Percentiles rank a stretch among this genome's conserved stretches.
Evolutionary conservation across 2,797 vertebrate genomes (phyloP).

Genomic region (Myripristis jacobus): DNA sequence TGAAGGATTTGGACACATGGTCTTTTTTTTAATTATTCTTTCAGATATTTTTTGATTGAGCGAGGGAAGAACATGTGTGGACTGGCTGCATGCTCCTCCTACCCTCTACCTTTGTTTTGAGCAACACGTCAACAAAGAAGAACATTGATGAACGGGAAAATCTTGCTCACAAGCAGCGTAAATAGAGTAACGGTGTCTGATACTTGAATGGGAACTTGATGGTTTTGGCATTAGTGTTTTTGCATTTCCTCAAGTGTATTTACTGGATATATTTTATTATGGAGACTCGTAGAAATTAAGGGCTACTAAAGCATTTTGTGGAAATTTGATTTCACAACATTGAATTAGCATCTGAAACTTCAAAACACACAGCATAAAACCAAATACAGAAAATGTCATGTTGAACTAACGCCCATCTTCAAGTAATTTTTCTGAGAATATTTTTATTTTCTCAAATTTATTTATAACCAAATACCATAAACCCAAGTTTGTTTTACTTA

Average conservation of each 20-base stretch:
- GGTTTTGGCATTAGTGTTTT: background rate
- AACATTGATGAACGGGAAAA: background rate
- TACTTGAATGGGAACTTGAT: background rate
- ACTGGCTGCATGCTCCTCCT: slow-evolving; percentile 89
- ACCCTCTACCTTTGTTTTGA: slow-evolving; percentile 84
- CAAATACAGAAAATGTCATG: background rate
- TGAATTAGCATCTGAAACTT: background rate
- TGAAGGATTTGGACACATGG: background rate
- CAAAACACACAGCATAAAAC: background rate
- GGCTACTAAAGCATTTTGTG: background rate
- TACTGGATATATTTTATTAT: background rate
- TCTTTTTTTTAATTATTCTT: slow-evolving; percentile 20
- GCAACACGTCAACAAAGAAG: background rate
- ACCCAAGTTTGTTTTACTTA: no score
- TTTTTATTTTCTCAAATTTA: background rate
- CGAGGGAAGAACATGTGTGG: slow-evolving; percentile 91
- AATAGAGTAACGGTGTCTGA: background rate
- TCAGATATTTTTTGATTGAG: slow-evolving; percentile 90
- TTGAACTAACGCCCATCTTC: background rate
- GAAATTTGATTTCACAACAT: background rate
- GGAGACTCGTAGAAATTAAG: background rate
- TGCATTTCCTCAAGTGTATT: background rate
- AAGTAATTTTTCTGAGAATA: background rate
- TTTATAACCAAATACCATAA: background rate
- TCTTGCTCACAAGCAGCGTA: background rate